phyloP scores from a whole-genome alignment of 2,113 vertebrate species.

The Xyrauchen texanus region DNA sequence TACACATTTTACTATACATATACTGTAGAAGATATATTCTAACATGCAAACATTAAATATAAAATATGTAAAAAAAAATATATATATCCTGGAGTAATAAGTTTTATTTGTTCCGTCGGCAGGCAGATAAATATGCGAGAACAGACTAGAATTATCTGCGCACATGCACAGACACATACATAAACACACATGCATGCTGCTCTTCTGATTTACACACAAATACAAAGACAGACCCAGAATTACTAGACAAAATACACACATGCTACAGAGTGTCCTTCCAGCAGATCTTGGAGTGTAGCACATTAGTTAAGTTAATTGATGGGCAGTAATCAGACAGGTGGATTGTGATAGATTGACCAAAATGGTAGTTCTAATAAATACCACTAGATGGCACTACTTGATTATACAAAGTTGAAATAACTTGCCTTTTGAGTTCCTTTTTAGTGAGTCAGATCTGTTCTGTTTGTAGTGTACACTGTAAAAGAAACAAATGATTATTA shows the following conservation, averaged over 20 bases:
- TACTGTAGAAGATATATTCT: no score
- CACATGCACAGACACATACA: neutral
- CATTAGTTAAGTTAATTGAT: constrained; percentile 9
- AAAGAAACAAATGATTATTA: no score
- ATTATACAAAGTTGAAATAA: no score
- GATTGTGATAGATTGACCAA: no score
- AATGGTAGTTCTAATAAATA: no score
- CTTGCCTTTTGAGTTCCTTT: no score
- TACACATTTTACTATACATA: no score
- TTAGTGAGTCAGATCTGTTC: no score
- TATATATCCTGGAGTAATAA: constrained; percentile 15
- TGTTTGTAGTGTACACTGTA: no score
- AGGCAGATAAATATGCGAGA: constrained; percentile 65
- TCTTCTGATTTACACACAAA: constrained; percentile 8
- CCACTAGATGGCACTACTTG: no score
- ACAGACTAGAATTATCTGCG: constrained; percentile 62
- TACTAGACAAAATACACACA: neutral
- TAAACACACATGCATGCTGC: neutral
- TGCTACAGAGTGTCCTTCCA: constrained; percentile 19
- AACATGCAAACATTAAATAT: neutral
- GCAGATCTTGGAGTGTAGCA: neutral
- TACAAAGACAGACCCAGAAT: neutral
- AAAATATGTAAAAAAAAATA: neutral
- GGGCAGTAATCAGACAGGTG: constrained; percentile 25
- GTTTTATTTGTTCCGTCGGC: constrained; percentile 21